These are phyloP conservation scores for Drosophila neonasuta DNA, from an alignment of 2,888 invertebrate genomes.

Conservation along the genomic window DNA sequence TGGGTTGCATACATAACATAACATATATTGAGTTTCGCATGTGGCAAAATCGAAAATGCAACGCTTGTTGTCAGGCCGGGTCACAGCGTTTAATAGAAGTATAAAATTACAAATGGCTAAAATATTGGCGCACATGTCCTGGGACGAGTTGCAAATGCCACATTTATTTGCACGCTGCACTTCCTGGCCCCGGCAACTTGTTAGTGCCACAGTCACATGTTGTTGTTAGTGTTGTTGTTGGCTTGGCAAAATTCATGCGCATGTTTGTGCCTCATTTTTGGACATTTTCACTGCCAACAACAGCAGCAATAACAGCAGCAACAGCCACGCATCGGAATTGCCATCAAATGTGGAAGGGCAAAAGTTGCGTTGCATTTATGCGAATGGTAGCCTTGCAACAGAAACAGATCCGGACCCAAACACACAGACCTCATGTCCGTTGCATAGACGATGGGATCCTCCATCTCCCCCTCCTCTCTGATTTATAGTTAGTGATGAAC, in stretches of 20 bases:
- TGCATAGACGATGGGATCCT: conserved; percentile 37
- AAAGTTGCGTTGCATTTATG: conserved; percentile 62
- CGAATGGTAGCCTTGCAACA: conserved; percentile 39
- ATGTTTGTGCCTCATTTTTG: conserved; percentile 78
- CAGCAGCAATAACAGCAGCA: conserved; percentile 18
- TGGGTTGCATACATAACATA: conserved; percentile 23
- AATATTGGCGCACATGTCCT: conserved; percentile 65
- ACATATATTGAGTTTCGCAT: conserved; percentile 48
- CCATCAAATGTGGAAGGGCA: conserved; percentile 63
- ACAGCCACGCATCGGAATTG: conserved; percentile 53
- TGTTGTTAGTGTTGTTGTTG: conserved; percentile 22
- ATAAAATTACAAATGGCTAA: conserved; percentile 74
- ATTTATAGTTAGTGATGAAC: background rate
- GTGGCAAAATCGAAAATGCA: conserved; percentile 61
- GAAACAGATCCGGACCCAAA: conserved; percentile 45
- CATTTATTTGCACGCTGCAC: conserved; percentile 65
- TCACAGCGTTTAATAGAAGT: conserved; percentile 51
- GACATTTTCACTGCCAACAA: conserved; percentile 59
- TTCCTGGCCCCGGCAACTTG: conserved; percentile 57
- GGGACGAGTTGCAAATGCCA: conserved; percentile 59
- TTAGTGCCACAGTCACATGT: conserved; percentile 49
- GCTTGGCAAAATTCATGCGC: conserved; percentile 77
- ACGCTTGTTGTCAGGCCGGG: conserved; percentile 20
- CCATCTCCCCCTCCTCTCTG: conserved; percentile 6
- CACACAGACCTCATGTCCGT: conserved; percentile 33